Conservation (phyloP, 1,140 invertebrate genomes). For the Zaprionus africanus region DNA sequence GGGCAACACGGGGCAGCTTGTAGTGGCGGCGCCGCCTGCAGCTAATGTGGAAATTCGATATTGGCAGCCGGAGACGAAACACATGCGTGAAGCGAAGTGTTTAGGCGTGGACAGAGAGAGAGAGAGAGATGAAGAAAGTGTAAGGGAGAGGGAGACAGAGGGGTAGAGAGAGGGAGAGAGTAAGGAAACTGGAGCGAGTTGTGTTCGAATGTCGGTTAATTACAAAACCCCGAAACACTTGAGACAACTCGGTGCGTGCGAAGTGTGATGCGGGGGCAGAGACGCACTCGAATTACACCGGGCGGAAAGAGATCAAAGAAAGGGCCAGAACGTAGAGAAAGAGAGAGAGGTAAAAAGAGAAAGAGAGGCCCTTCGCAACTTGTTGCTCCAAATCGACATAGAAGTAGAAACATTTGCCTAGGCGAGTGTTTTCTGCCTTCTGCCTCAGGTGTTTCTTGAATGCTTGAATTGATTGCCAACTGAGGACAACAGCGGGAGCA, state of each 20-base stretch:
- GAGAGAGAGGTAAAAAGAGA: not conserved
- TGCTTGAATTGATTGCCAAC: conserved; percentile 27
- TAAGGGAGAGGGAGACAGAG: not conserved
- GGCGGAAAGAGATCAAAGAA: conserved; percentile 36
- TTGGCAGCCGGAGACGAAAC: conserved; percentile 56
- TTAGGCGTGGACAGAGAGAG: conserved; percentile 57
- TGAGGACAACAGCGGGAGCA: conserved; percentile 20
- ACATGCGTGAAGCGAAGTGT: conserved; percentile 70
- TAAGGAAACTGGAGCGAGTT: conserved; percentile 39
- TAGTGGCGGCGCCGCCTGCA: conserved; percentile 37
- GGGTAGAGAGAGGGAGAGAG: not conserved
- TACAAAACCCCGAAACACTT: conserved; percentile 68
- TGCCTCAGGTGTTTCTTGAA: conserved; percentile 42
- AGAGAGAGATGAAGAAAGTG: not conserved
- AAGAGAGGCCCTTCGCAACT: conserved; percentile 4
- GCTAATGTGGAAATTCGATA: conserved; percentile 74
- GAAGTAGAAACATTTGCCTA: not conserved
- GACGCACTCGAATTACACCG: conserved; percentile 63
- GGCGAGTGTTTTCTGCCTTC: not conserved
- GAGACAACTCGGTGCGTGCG: conserved; percentile 18
- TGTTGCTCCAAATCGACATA: conserved; percentile 23
- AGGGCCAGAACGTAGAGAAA: not conserved
- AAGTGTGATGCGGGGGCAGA: conserved; percentile 4
- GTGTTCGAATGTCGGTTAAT: conserved; percentile 81
- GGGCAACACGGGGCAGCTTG: not conserved